These are phyloP conservation scores for Gymnothorax javanicus DNA, from an alignment of 2,797 vertebrate species.

Conservation along the genomic window DNA sequence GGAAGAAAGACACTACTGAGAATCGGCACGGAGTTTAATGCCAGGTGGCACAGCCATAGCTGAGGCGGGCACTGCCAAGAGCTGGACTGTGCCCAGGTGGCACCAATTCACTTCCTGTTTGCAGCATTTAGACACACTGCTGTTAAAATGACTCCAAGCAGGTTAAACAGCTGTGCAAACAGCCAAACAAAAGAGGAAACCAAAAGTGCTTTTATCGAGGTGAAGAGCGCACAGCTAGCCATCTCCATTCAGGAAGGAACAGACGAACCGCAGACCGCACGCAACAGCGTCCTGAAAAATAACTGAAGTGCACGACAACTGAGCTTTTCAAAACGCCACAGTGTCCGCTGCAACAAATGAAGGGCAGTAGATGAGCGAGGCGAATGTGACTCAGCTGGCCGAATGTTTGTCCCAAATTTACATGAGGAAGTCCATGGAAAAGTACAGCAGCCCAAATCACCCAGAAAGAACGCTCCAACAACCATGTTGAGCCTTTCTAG, in stretches of 20 bases:
- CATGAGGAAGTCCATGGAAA: too few species aligned
- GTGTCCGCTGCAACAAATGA: neutral
- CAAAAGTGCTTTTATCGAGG: neutral
- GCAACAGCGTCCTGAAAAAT: neutral
- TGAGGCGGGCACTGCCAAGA: neutral
- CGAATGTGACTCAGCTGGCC: neutral
- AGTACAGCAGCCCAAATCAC: too few species aligned
- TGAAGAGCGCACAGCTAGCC: neutral
- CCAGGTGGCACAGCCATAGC: neutral
- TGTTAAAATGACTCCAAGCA: too few species aligned
- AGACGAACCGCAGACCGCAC: neutral
- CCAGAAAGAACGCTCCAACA: too few species aligned
- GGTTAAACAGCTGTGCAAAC: neutral
- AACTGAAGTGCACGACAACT: neutral
- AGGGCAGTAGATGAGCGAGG: neutral
- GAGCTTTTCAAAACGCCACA: neutral
- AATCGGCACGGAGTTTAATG: neutral
- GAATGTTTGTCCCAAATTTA: neutral
- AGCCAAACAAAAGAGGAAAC: neutral
- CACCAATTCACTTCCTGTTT: constrained; percentile 3
- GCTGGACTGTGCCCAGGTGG: neutral
- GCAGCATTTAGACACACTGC: neutral
- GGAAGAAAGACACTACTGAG: neutral
- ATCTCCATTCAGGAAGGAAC: constrained; percentile 16
- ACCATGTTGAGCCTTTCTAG: too few species aligned